Base-by-base conservation (phyloP, 2,888 invertebrate species). In the Adelphocoris suturalis region DNA sequence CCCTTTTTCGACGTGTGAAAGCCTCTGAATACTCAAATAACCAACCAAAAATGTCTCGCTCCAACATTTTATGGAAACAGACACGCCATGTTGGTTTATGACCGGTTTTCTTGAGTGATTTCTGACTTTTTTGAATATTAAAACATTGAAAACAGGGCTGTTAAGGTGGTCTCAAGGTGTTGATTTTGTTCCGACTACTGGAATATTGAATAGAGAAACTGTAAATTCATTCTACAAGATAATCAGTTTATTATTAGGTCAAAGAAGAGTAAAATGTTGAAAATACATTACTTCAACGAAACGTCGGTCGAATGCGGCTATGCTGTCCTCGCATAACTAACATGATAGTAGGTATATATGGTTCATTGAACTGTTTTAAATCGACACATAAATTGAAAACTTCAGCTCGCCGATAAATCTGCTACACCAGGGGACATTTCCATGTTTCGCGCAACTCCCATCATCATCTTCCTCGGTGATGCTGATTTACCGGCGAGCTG, bases 91-190 rank as follows among this genome's bases (percentile, higher is more conserved):
- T 57, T n/a, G 57, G n/a, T 57, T 57, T 57, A 57, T 57, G 57
- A 57, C 57, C 57, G 57, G 57, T 57, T 57, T n/a, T 57, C 57
- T 37, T 37, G n/a, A 52, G 52, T 52, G 57, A 16, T 57, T 57
- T n/a, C 57, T n/a, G n/a, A n/a, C 57, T 7, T 57, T 57, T 57
- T 9, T n/a, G n/a, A 57, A 57, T 57, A n/a, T 57, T n/a, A 57
- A 57, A 57, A 57, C 57, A 16, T 57, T 57, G 7, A 57, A 16
- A 57, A n/a, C 7, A n/a, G 57, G 57, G n/a, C n/a, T 12, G 7
- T 52, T 12, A 11, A 2, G 14, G 16, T 16, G 14, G 52, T 52
- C 12, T 11, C 37, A 16, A n/a, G 52, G 52, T 14, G 52, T 57
- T n/a, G 16, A 57, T 57, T 57, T 57, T 57, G 5, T 14, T 57